Conservation (phyloP, 2,797 vertebrate genomes). For the Periophthalmus magnuspinnatus region DNA sequence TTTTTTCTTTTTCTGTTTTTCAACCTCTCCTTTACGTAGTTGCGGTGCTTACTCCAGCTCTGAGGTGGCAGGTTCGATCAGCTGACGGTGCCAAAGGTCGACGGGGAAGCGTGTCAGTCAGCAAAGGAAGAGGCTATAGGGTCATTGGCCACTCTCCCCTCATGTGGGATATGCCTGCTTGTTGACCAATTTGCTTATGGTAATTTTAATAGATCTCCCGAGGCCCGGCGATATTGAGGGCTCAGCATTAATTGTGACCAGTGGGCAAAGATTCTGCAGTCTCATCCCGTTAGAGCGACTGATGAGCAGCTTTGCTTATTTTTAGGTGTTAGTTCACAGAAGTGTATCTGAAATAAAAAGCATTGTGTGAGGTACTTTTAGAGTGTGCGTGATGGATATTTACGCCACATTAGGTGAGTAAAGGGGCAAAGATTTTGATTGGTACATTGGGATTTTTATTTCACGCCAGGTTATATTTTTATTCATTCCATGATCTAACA, state of each 20-base stretch:
- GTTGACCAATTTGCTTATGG: constrained; percentile 72
- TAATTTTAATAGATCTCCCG: constrained; percentile 66
- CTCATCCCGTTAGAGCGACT: constrained; percentile 61
- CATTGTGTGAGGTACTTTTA: constrained; percentile 5
- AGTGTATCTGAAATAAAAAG: constrained; percentile 31
- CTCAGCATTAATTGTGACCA: constrained; percentile 70
- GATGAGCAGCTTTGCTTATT: constrained; percentile 60
- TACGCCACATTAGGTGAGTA: background rate
- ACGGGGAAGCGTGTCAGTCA: constrained; percentile 50
- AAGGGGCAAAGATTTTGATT: background rate
- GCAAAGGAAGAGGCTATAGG: constrained; percentile 31
- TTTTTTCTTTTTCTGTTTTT: background rate
- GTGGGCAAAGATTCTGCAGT: constrained; percentile 64
- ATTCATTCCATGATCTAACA: no score
- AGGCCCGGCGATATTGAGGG: constrained; percentile 56
- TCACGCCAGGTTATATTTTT: no score
- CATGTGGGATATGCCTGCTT: constrained; percentile 56
- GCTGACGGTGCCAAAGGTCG: constrained; percentile 56
- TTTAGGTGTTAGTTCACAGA: constrained; percentile 54
- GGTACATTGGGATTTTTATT: background rate
- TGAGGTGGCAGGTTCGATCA: constrained; percentile 50
- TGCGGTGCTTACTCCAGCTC: constrained; percentile 38
- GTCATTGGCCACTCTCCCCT: constrained; percentile 41
- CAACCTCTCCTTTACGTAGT: constrained; percentile 9
- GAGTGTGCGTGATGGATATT: background rate